Evolutionary conservation across 2,113 vertebrate genomes (phyloP).

Genomic region (Ancistrus triradiatus): DNA sequence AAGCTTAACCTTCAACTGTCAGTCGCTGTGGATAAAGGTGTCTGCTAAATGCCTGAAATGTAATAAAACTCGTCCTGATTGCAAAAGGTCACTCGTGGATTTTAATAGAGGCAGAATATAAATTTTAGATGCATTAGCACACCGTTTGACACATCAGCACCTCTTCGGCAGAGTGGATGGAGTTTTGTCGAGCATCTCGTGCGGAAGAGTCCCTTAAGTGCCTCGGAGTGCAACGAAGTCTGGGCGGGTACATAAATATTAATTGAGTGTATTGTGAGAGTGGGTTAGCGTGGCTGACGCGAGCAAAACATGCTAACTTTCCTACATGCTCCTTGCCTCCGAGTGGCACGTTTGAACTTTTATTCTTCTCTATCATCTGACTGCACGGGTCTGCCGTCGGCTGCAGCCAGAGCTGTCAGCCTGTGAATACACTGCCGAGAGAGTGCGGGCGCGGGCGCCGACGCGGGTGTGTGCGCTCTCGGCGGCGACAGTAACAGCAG

Average conservation of each 20-base stretch:
- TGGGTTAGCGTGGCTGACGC: constrained; percentile 37
- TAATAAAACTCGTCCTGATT: no score
- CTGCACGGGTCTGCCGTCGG: constrained; percentile 17
- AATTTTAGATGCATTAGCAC: no score
- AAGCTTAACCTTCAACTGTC: no score
- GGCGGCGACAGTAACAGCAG: constrained; percentile 24
- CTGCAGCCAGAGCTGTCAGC: constrained; percentile 31
- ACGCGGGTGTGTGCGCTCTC: neutral
- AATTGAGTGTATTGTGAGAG: constrained; percentile 43
- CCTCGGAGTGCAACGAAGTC: constrained; percentile 31
- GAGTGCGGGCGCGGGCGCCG: neutral
- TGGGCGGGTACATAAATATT: constrained; percentile 49
- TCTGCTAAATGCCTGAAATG: no score
- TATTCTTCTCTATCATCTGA: constrained; percentile 12
- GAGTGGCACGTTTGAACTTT: constrained; percentile 44
- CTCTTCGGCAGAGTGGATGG: neutral
- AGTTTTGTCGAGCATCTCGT: constrained; percentile 17
- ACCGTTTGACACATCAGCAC: neutral
- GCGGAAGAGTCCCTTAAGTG: constrained; percentile 7
- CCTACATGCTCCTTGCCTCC: constrained; percentile 8
- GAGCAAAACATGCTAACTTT: constrained; percentile 38
- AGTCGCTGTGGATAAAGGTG: no score
- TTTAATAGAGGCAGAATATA: no score
- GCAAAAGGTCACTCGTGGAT: no score
- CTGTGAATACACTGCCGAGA: constrained; percentile 2